These are phyloP conservation scores for Tipula unca DNA, from an alignment of 2,888 invertebrate species.

Conservation along the genomic window DNA sequence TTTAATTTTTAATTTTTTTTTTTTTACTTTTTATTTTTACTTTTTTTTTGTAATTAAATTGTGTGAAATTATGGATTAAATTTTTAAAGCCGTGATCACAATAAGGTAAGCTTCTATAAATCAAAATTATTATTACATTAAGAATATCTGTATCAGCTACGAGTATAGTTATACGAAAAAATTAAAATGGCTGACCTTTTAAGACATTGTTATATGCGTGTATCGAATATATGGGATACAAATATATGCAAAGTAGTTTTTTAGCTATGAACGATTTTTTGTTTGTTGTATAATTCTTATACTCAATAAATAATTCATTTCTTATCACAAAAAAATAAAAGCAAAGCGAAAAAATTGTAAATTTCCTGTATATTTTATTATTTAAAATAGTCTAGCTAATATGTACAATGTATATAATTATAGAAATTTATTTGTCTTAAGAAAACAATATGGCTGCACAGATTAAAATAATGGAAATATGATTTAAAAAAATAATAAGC, in stretches of 20 bases:
- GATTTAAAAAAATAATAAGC: neutral
- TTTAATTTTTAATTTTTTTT: neutral
- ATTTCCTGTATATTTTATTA: neutral
- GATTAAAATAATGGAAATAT: neutral
- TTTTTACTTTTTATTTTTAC: neutral
- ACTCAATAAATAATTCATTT: neutral
- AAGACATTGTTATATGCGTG: neutral
- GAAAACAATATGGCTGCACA: neutral
- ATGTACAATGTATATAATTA: neutral
- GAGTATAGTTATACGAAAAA: no score
- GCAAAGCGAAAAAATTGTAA: neutral
- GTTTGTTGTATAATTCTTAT: neutral
- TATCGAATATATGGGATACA: neutral
- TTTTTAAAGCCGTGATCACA: neutral
- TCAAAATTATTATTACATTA: neutral
- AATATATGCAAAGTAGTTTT: neutral
- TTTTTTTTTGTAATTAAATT: neutral
- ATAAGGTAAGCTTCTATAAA: neutral
- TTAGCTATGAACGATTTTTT: neutral
- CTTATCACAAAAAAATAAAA: neutral
- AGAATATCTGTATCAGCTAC: neutral
- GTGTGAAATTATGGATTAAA: neutral
- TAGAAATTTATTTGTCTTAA: neutral
- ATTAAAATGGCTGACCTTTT: neutral
- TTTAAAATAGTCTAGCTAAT: neutral